Base-by-base conservation (phyloP, 1,140 invertebrate genomes). In the Mycetomoellerius zeteki region DNA sequence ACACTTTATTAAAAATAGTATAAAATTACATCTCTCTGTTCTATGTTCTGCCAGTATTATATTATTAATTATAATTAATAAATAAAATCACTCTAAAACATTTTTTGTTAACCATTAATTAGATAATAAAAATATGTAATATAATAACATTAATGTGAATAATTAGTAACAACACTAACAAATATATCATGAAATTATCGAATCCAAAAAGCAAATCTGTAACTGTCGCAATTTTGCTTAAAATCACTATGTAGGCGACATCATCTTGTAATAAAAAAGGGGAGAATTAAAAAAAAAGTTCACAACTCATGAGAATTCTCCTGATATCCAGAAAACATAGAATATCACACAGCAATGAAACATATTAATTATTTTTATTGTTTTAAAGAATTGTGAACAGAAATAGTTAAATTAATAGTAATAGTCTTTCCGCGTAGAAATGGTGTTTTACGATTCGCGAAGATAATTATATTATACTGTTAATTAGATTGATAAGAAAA, bases 201-300 rank as follows among this genome's bases (percentile, higher is more conserved):
- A 77, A 81, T 88, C 77, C 76, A 86, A 91, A 89, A 88, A 89
- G 81, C 72, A 71, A 91, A 91, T 72, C 75, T 80, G n/a, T 43
- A 82, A 88, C 80, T 90, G 82, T 86, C 77, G 71, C 76, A 33
- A 58, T 16, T 47, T 71, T 73, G 64, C 37, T 73, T 90, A 87
- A 90, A 80, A 80, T 30, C 33, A 8, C 19, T 54, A 7, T 19
- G n/a, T 65, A 50, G 16, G 4, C 50, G 19, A 24, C 54, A n/a
- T 76, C 2, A 33, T 52, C 27, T 65, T 47, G n/a, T 33, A 43
- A 27, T 50, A 3, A 21, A 62, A 5, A 62, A 30, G 14, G 1
- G 0, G 0, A 30, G 12, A 2, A 58, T 50, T 64, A 1, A 30
- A 78, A 65, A 62, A 27, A 21, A 62, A 10, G 14, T 19, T 50